Conservation (phyloP, 1,140 invertebrate genomes). For the Drosophila chauvacae region DNA sequence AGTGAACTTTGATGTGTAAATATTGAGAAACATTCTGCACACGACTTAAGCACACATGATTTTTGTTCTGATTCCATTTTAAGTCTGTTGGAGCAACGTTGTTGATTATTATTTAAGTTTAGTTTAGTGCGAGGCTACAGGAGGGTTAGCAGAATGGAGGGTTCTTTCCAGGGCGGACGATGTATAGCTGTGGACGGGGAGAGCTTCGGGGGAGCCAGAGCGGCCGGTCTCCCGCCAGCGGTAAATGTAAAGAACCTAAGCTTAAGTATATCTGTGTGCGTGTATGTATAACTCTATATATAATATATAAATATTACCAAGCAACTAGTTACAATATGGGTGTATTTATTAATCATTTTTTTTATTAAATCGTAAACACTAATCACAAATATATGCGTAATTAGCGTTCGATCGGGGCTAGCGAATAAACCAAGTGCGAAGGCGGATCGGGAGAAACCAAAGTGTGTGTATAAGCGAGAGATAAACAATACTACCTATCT, state of each 20-base stretch:
- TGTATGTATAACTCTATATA: conserved; percentile 37
- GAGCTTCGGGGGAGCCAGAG: background rate
- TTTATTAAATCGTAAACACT: conserved; percentile 35
- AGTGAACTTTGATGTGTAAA: conserved; percentile 59
- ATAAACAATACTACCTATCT: conserved; percentile 55
- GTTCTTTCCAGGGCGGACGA: conserved; percentile 43
- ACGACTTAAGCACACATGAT: conserved; percentile 50
- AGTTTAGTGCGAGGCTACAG: conserved; percentile 83
- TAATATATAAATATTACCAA: conserved; percentile 36
- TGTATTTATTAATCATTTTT: conserved; percentile 46
- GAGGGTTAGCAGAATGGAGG: conserved; percentile 8
- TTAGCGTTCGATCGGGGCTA: conserved; percentile 34
- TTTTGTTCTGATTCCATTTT: conserved; percentile 71
- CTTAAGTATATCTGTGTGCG: conserved; percentile 29
- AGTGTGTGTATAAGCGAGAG: conserved; percentile 50
- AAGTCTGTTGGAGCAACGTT: conserved; percentile 80
- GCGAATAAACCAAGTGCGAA: conserved; percentile 25
- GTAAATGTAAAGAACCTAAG: conserved; percentile 38
- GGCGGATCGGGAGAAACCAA: conserved; percentile 34
- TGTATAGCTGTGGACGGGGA: conserved; percentile 27
- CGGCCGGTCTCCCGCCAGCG: background rate
- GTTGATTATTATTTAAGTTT: conserved; percentile 85
- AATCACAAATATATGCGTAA: conserved; percentile 43
- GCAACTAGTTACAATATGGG: conserved; percentile 59
- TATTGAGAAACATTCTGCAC: conserved; percentile 51